Evolutionary conservation across 2,888 invertebrate genomes (phyloP).

Genomic region (Anagyrus pseudococci): DNA sequence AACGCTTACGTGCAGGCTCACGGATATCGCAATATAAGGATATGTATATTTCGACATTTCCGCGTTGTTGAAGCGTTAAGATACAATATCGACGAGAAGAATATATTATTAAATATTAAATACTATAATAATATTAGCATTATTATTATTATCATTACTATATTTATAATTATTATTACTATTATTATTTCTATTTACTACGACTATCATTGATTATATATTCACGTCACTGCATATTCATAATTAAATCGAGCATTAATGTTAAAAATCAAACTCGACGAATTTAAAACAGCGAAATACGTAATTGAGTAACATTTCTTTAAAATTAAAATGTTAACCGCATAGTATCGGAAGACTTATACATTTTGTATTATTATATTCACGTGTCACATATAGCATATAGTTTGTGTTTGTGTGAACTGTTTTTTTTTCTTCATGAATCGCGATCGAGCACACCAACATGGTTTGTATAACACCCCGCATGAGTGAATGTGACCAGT

Average conservation of each 20-base stretch:
- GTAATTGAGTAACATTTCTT: too few relatives aligned
- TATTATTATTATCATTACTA: slow-evolving; percentile 15
- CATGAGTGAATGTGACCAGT: slow-evolving; percentile 35
- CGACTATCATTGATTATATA: slow-evolving; percentile 14
- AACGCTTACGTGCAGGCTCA: slow-evolving; percentile 7
- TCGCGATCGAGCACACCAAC: slow-evolving; percentile 2
- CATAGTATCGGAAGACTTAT: too few relatives aligned
- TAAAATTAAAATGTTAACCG: too few relatives aligned
- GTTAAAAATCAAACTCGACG: slow-evolving; percentile 11
- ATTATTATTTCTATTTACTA: slow-evolving; percentile 13
- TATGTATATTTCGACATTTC: slow-evolving; percentile 36
- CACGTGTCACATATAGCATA: slow-evolving; percentile 12
- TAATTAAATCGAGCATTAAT: slow-evolving; percentile 4
- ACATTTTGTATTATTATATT: neutral
- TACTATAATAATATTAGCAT: too few relatives aligned
- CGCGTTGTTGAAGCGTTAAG: slow-evolving; percentile 13
- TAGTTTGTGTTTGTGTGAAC: slow-evolving; percentile 9
- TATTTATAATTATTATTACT: slow-evolving; percentile 8
- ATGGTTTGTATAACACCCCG: slow-evolving; percentile 31
- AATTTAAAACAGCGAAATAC: too few relatives aligned
- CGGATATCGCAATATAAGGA: slow-evolving; percentile 37
- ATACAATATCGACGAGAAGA: slow-evolving; percentile 20
- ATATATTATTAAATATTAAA: slow-evolving; percentile 15
- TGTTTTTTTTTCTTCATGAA: slow-evolving; percentile 9
- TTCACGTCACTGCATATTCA: slow-evolving; percentile 19